Conservation (phyloP, 2,113 vertebrate species). For the Leptobrachium leishanense region DNA sequence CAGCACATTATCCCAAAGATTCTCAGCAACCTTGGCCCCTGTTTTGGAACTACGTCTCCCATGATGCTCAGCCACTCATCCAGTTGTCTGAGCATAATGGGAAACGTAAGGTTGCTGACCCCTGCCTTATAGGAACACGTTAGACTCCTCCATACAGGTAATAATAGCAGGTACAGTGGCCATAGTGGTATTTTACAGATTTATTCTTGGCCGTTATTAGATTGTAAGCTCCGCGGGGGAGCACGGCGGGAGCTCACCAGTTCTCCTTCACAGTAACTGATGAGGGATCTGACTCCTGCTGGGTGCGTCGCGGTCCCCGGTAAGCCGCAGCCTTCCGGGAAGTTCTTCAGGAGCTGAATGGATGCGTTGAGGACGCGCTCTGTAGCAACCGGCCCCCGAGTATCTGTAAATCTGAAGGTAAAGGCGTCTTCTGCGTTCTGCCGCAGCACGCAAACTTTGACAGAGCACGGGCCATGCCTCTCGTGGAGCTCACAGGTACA, state of each 20-base stretch:
- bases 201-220: background rate
- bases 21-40: too few relatives aligned
- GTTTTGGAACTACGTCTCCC: background rate
- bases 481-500: constrained; percentile 50
- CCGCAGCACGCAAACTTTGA: constrained; percentile 47
- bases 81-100: too few relatives aligned
- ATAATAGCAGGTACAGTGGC: background rate
- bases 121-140: background rate
- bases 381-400: constrained; percentile 51
- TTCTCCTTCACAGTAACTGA: constrained; percentile 58
- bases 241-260: constrained; percentile 57
- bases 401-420: constrained; percentile 47
- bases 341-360: constrained; percentile 38
- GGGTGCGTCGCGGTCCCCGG: constrained; percentile 50
- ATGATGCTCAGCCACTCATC: background rate
- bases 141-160: background rate
- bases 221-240: background rate
- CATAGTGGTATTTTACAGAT: background rate
- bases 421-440: constrained; percentile 48
- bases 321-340: constrained; percentile 55
- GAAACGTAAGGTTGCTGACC: background rate
- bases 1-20: too few relatives aligned
- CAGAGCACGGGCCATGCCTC: background rate
- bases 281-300: constrained; percentile 30
- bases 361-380: constrained; percentile 55